Base-by-base conservation (phyloP, 2,888 invertebrate genomes). In the Argyresthia albistria region DNA sequence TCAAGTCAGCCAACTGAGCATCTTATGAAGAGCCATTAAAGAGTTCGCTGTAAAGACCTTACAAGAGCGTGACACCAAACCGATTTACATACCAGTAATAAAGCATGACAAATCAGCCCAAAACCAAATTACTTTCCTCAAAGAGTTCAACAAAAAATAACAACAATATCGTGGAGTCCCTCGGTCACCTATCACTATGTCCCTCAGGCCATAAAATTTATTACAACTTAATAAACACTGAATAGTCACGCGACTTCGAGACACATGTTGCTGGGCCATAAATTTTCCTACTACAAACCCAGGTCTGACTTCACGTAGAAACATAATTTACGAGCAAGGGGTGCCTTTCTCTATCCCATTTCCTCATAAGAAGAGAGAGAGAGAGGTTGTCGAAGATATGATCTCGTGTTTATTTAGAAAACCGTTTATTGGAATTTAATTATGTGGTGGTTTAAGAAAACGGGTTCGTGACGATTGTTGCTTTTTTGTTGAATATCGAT, bases 171-270 rank as follows among this genome's bases (percentile, higher is more conserved):
- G 10, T 11, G 9, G 39, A 11, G n/a, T 39, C 39, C 42, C 25
- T 42, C 60, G 70, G 69, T 72, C 69, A 71, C 70, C 67, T 67
- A 67, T 65, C 60, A 48, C 63, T 53, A 58, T 58, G 61, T 76
- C 77, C 70, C 73, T 54, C 60, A 35, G 72, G 75, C 63, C 70
- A 69, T 72, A 68, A 70, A 80, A 83, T 83, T 78, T 84, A 87
- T 86, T 80, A 81, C 78, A 70, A 77, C 74, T 80, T 81, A 81
- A 84, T 87, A 83, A 80, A 73, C 73, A 70, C 62, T n/a, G 25
- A 36, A 69, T 63, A 73, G 74, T 78, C 76, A 80, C 73, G 73
- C 75, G 79, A 80, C 77, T 66, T 67, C 70, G 65, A 67, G 69
- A 66, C 76, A 77, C 81, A 81, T 83, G 80, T 77, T 77, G 64